Base-by-base conservation (phyloP, 2,888 invertebrate genomes). In the Tolmerus cingulatus region DNA sequence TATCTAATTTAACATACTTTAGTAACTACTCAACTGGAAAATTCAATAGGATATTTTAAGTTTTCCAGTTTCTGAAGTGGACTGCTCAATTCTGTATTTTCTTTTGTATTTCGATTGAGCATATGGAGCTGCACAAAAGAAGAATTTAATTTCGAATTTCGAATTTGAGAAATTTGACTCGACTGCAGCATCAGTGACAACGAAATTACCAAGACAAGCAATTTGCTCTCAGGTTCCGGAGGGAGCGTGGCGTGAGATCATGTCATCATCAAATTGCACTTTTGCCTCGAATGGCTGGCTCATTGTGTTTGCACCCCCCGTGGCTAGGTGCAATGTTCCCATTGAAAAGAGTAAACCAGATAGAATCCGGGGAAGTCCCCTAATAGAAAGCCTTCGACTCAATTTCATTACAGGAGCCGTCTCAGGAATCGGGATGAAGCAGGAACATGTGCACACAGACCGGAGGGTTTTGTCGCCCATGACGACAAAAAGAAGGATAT, bases 181-280 rank as follows among this genome's bases (percentile, higher is more conserved):
- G 34, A 79, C 23, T 34, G 34, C 34, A 14, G 12, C 37, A 37
- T 7, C 19, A 23, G 14, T 23, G 66, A 9, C 66, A 9, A 66
- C 14, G 19, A 23, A 66, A 23, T 66, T 12, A 8, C 27, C 66
- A 27, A 14, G n/a, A 9, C 27, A 1, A 81, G 81, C 81, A 37
- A 81, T 84, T 66, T 66, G 51, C 37, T 51, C 16, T 74, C 8
- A 66, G 66, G 74, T 23, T n/a, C 34, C 34, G 82, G 12, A 40
- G 37, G 8, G 74, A 84, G 23, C 66, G 8, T 84, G 84, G 84
- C 84, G 84, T 84, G 84, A 84, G 84, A 84, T 84, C 66, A 84
- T 84, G 84, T 84, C 84, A 84, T 84, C 84, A 84, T 84, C 84
- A 84, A 57, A 84, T 66, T 84, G 84, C 40, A 84, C 84, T 84